Percentiles rank a stretch among this genome's conserved stretches.
Evolutionary conservation across 2,113 vertebrate species (phyloP).

Genomic region (Boleophthalmus pectinirostris): DNA sequence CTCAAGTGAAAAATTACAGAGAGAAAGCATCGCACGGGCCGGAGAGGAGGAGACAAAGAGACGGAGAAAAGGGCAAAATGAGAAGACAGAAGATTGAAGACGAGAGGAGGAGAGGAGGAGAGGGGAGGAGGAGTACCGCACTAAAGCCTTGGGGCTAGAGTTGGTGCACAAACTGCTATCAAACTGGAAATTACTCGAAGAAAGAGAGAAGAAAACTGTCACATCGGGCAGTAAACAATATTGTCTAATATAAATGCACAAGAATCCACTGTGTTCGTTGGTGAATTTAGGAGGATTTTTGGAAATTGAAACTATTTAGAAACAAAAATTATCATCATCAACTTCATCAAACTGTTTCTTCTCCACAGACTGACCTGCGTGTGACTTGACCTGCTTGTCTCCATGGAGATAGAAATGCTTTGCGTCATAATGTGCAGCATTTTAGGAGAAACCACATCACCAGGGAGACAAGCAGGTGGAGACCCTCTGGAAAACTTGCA

Average conservation of each 20-base stretch:
- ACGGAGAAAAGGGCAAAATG: constrained; percentile 39
- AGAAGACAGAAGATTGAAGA: constrained; percentile 42
- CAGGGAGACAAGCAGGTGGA: too few relatives aligned
- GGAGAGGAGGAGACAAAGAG: constrained; percentile 42
- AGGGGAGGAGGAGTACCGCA: constrained; percentile 39
- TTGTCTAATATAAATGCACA: constrained; percentile 31
- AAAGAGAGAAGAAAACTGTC: constrained; percentile 33
- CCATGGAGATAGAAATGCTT: too few relatives aligned
- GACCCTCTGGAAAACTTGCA: too few relatives aligned
- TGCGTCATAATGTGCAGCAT: too few relatives aligned
- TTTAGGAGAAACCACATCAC: too few relatives aligned
- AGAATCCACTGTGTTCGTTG: background rate
- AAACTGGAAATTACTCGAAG: constrained; percentile 23
- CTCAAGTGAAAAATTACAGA: constrained; percentile 64
- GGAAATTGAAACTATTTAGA: too few relatives aligned
- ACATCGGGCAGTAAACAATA: constrained; percentile 31
- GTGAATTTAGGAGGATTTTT: too few relatives aligned
- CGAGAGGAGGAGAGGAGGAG: constrained; percentile 30
- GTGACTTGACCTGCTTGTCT: too few relatives aligned
- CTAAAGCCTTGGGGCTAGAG: constrained; percentile 52
- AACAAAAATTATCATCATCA: too few relatives aligned
- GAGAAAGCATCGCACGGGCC: constrained; percentile 38
- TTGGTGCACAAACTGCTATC: constrained; percentile 44
- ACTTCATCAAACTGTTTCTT: too few relatives aligned
- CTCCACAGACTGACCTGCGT: too few relatives aligned